A percentile compares a stretch with the other conserved stretches of the same genome.
phyloP scores from a whole-genome alignment of 2,888 invertebrate genomes.

The Drepanosiphum platanoidis region DNA sequence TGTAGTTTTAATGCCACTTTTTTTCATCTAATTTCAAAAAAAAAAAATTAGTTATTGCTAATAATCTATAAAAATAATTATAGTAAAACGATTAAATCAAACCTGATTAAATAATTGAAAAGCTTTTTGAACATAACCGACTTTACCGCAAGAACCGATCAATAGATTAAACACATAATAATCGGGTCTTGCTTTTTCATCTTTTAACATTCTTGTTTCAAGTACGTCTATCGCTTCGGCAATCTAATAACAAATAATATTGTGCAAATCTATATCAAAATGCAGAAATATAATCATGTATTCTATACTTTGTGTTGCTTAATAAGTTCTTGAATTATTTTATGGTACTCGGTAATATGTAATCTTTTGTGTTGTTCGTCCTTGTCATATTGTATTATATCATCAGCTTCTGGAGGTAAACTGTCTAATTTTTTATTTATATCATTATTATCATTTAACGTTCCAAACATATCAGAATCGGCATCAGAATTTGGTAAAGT shows the following conservation, averaged over 20 bases:
- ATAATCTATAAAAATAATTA: background rate
- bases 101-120: constrained; percentile 81
- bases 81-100: constrained; percentile 29
- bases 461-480: constrained; percentile 74
- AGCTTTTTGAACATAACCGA: constrained; percentile 87
- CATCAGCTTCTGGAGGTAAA: constrained; percentile 66
- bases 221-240: constrained; percentile 82
- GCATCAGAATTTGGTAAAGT: constrained; percentile 64
- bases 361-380: constrained; percentile 47
- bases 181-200: constrained; percentile 82
- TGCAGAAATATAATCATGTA: background rate
- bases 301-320: constrained; percentile 44
- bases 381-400: constrained; percentile 62
- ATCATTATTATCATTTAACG: constrained; percentile 66
- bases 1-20: constrained; percentile 75
- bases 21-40: constrained; percentile 74
- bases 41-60: no score
- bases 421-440: constrained; percentile 64
- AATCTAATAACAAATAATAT: constrained; percentile 66
- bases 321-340: constrained; percentile 51
- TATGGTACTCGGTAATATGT: constrained; percentile 54
- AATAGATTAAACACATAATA: constrained; percentile 83
- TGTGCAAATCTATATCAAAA: background rate
- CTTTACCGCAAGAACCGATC: constrained; percentile 83
- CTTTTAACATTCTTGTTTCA: constrained; percentile 79